Percentiles rank a stretch among this genome's conserved stretches.
phyloP scores from a whole-genome alignment of 2,113 vertebrate genomes.

The Hippopotamus amphibius region DNA sequence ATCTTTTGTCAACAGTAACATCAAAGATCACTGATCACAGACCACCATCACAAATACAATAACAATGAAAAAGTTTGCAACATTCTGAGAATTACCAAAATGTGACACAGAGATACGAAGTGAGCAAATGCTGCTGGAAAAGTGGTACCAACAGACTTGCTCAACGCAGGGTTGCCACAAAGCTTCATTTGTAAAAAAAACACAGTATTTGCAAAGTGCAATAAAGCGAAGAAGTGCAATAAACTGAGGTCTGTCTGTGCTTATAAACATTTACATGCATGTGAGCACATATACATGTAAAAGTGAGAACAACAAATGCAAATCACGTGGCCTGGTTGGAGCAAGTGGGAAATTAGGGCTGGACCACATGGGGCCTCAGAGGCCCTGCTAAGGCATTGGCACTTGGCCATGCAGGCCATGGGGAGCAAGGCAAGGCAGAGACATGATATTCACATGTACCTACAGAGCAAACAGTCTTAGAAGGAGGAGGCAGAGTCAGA shows the following conservation, averaged over 20 bases:
- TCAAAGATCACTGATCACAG: neutral
- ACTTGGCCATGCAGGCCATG: fast-evolving
- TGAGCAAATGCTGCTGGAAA: neutral
- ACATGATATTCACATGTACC: neutral
- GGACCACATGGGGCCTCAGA: neutral
- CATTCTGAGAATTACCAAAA: neutral
- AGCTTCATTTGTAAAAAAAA: neutral
- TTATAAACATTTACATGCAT: no score
- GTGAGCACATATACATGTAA: neutral
- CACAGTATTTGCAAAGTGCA: neutral
- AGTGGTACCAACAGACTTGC: neutral
- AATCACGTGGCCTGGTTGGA: neutral
- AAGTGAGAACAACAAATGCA: neutral
- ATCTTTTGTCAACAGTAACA: neutral
- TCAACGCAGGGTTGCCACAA: neutral
- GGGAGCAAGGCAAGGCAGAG: neutral
- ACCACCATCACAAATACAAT: neutral
- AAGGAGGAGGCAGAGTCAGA: neutral
- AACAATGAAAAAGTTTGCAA: neutral
- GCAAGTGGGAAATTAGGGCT: neutral
- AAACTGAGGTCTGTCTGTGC: neutral
- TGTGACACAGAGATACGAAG: neutral
- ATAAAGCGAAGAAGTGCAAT: neutral
- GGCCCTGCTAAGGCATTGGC: neutral
- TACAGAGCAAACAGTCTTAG: neutral